Evolutionary conservation across 1,140 invertebrate species (phyloP).

Genomic region (Zeugodacus cucurbitae): DNA sequence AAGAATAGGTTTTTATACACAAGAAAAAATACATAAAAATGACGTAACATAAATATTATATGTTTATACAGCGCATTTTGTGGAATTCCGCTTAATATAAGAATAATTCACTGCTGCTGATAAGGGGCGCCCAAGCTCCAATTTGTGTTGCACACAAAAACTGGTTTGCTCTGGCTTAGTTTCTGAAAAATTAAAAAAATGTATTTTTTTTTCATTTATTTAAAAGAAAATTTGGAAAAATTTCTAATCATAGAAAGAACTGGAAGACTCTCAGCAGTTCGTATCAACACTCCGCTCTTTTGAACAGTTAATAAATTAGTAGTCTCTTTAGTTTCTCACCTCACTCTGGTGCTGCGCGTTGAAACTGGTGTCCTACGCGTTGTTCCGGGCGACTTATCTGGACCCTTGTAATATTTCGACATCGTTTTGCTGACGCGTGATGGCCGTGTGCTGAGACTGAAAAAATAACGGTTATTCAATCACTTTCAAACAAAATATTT

Average conservation of each 20-base stretch:
- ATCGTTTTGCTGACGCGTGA: conserved; percentile 58
- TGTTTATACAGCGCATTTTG: neutral
- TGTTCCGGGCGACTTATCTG: conserved; percentile 38
- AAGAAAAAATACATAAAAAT: neutral
- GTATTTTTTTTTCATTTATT: too few relatives aligned
- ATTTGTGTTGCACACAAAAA: neutral
- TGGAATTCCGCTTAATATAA: conserved; percentile 5
- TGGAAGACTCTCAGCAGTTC: neutral
- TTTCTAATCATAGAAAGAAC: too few relatives aligned
- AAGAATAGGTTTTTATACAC: neutral
- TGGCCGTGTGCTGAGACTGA: conserved; percentile 48
- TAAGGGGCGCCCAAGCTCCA: neutral
- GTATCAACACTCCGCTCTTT: neutral
- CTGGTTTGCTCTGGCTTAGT: neutral
- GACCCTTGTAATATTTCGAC: conserved; percentile 62
- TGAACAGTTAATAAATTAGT: neutral
- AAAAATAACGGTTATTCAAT: neutral
- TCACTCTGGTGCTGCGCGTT: conserved; percentile 40
- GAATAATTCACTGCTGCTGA: neutral
- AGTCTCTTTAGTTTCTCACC: neutral
- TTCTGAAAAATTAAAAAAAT: neutral
- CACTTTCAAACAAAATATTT: too few relatives aligned
- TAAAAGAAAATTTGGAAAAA: too few relatives aligned
- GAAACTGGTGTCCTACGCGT: neutral
- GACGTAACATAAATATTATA: neutral